Conservation (phyloP, 2,797 vertebrate species). For the Tangara arthus region DNA sequence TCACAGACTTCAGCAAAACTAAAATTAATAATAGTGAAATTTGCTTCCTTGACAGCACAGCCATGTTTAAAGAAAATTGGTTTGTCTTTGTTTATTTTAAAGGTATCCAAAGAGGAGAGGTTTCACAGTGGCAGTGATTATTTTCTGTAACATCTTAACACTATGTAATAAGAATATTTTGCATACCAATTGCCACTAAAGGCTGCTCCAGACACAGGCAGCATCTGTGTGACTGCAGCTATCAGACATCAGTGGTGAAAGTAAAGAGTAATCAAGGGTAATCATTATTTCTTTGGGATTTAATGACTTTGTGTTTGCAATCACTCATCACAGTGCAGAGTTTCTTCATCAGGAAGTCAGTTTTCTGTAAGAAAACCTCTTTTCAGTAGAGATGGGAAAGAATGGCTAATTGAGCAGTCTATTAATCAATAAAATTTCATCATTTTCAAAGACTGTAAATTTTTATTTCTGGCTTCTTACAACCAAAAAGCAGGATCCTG, state of each 20-base stretch:
- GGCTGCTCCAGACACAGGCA: background rate
- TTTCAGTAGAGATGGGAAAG: background rate
- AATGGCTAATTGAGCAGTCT: background rate
- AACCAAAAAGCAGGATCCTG: background rate
- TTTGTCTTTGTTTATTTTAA: background rate
- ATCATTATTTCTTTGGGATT: background rate
- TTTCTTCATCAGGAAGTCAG: background rate
- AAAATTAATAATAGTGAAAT: background rate
- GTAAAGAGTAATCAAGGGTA: background rate
- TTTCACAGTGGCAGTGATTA: background rate
- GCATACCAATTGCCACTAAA: background rate
- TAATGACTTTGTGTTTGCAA: background rate
- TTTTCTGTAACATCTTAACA: background rate
- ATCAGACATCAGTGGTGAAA: background rate
- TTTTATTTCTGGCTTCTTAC: background rate
- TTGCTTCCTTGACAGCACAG: background rate
- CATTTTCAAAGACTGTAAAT: background rate
- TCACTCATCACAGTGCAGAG: background rate
- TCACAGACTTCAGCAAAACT: background rate
- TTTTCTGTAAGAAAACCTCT: background rate
- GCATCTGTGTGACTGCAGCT: background rate
- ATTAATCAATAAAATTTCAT: background rate
- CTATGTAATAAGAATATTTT: background rate
- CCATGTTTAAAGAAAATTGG: background rate
- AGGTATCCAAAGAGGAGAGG: background rate